Base-by-base conservation (phyloP, 92 coral and sea anemone species). In the Bergia puertoricense region DNA sequence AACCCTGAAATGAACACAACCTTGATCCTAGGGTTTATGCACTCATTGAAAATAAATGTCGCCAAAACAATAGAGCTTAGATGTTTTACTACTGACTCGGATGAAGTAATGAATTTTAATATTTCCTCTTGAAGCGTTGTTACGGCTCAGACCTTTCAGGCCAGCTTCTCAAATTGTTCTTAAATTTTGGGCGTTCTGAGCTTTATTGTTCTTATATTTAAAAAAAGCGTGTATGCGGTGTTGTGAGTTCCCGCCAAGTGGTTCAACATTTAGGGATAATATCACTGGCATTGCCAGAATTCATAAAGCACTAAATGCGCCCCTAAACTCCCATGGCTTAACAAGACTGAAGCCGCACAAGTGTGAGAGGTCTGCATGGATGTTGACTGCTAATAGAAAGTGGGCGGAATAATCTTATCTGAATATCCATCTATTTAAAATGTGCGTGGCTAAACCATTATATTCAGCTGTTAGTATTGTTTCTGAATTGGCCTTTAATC, bases 301-400 rank as follows among this genome's bases (percentile, higher is more conserved):
- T 62, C 20, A 57, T 16, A 57, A 57, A 57, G 13, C 16, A 11
- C 66, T 57, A 57, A 57, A 2, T 62, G 69, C 69, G 30, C 69
- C 20, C 69, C 5, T 1, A 3, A 62, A 62, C 69, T 62, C 69
- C 69, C 1, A 62, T 22, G 69, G 69, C 20, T 62, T 62, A 8
- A 20, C 59, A 62, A 62, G 8, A 42, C 79, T 41, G 79, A 76
- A 76, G 79, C 79, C 79, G 30, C 30, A 42, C 79, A 76, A 45
- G 5, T 76, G 22, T 9, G 44, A 22, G 46, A 22, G 80, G 69
- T 7, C 23, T 40, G 8, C 16, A n/a, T 5, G 2, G 80, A 76
- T 76, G 42, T 76, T 76, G 80, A 40, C 50, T 76, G 48, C 38
- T n/a, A 79, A 14, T 1, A 14, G 23, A 23, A 30, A 76, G 54